Percentiles rank a stretch among this genome's conserved stretches.
These are phyloP conservation scores for Thysanoteuthis rhombus DNA, from an alignment of 2,888 invertebrate genomes.

Conservation along the genomic window DNA sequence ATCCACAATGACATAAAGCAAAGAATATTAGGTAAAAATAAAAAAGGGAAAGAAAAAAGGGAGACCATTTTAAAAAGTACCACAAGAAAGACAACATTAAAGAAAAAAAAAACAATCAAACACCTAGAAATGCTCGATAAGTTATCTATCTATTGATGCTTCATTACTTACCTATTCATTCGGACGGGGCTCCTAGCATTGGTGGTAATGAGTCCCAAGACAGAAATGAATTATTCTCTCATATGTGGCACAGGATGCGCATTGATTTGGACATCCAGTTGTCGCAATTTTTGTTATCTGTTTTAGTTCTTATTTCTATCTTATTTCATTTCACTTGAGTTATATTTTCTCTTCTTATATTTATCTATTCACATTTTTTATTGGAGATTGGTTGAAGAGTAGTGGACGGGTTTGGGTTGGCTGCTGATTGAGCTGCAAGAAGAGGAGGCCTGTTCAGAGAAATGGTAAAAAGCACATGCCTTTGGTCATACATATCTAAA, in stretches of 20 bases:
- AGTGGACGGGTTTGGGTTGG: background rate
- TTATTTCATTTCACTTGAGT: background rate
- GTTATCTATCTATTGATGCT: background rate
- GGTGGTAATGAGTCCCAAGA: constrained; percentile 12
- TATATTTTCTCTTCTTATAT: background rate
- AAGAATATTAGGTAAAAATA: too few species aligned
- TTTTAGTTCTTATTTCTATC: background rate
- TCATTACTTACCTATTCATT: background rate
- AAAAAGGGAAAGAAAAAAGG: too few species aligned
- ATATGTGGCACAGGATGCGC: background rate
- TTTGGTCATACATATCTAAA: background rate
- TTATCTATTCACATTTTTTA: background rate
- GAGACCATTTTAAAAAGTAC: too few species aligned
- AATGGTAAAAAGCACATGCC: background rate
- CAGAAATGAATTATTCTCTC: background rate
- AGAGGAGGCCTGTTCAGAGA: background rate
- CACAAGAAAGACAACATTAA: too few species aligned
- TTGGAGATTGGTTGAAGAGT: too few species aligned
- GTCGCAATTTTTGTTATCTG: background rate
- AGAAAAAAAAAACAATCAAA: background rate
- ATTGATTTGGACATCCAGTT: background rate
- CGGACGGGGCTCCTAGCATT: background rate
- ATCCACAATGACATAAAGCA: too few species aligned
- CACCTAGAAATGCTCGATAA: background rate
- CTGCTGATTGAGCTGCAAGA: background rate